Conservation (phyloP, 2,888 invertebrate genomes). For the Buathra laborator region DNA sequence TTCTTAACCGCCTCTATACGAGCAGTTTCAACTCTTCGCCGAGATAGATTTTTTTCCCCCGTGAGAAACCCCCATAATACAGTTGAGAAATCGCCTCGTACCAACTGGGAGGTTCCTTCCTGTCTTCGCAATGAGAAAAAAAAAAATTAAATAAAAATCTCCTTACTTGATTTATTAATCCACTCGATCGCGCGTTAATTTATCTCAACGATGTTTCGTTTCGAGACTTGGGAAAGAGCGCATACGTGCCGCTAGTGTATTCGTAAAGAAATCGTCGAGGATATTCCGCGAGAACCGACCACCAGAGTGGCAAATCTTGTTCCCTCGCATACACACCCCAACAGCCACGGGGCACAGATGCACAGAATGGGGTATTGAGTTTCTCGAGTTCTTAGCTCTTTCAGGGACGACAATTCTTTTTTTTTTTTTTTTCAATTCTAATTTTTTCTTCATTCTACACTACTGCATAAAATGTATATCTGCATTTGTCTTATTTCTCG, state of each 20-base stretch:
- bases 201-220: constrained; percentile 53
- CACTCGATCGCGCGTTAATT: constrained; percentile 61
- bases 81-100: constrained; percentile 38
- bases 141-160: constrained; percentile 18
- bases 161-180: constrained; percentile 62
- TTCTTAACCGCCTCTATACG: constrained; percentile 6
- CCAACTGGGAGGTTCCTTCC: constrained; percentile 49
- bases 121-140: constrained; percentile 36
- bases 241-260: background rate
- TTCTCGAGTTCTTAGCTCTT: constrained; percentile 34
- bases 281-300: constrained; percentile 48
- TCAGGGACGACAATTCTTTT: background rate
- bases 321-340: constrained; percentile 24
- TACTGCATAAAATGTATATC: no score
- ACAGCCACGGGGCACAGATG: constrained; percentile 35
- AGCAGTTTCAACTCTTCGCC: constrained; percentile 6
- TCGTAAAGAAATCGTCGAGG: background rate
- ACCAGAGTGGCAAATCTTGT: constrained; percentile 63
- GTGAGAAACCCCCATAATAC: background rate
- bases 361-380: constrained; percentile 14
- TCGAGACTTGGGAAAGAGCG: constrained; percentile 31
- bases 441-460: no score
- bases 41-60: constrained; percentile 27
- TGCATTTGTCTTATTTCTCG: no score
- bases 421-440: background rate